Evolutionary conservation across 2,888 invertebrate species (phyloP).

Genomic region (Idaea dimidiata): DNA sequence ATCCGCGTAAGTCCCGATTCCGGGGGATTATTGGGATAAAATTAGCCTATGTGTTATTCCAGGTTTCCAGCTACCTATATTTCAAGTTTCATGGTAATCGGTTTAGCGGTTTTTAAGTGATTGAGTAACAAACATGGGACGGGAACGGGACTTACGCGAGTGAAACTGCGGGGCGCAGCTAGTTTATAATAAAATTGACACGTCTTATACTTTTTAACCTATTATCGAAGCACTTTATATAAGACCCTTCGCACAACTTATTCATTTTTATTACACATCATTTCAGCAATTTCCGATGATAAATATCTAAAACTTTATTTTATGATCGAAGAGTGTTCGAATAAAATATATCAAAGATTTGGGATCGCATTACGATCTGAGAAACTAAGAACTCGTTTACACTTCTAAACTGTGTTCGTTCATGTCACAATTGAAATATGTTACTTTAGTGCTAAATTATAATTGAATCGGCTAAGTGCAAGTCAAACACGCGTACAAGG

Average conservation of each 20-base stretch:
- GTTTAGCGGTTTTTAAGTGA: no score
- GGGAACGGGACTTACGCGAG: no score
- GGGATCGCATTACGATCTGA: not conserved
- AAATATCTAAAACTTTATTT: slow-evolving; percentile 1
- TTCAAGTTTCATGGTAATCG: no score
- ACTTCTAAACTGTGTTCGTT: not conserved
- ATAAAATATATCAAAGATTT: slow-evolving; percentile 1
- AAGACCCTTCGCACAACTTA: not conserved
- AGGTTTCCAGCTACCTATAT: no score
- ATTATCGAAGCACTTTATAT: not conserved
- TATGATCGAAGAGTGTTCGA: not conserved
- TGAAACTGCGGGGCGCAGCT: not conserved
- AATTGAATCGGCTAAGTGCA: not conserved
- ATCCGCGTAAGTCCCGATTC: no score
- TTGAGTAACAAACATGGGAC: no score
- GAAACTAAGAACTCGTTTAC: not conserved
- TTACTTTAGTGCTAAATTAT: not conserved
- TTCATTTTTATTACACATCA: not conserved
- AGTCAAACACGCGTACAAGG: no score
- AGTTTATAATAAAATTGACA: not conserved
- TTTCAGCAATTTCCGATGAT: not conserved
- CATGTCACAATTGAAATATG: not conserved
- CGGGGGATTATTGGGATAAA: no score
- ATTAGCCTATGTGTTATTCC: no score
- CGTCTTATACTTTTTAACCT: not conserved